These are phyloP conservation scores for Eulacestoma nigropectus DNA, from an alignment of 2,113 vertebrate genomes.

Conservation along the genomic window DNA sequence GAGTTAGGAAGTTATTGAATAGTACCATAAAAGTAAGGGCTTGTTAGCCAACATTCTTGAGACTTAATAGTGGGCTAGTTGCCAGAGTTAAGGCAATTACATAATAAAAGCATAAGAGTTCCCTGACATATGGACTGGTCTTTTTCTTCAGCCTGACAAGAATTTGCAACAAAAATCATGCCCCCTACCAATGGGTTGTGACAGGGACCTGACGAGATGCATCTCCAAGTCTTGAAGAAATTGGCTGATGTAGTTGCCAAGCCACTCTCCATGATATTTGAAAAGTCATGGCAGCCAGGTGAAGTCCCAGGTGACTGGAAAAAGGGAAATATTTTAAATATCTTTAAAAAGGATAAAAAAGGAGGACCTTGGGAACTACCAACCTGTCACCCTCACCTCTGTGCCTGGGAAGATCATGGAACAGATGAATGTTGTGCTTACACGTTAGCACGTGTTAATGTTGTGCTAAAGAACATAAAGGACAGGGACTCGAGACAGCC, in stretches of 20 bases:
- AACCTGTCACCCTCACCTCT: not conserved
- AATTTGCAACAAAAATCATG: not conserved
- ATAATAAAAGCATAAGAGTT: not conserved
- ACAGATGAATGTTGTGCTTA: not conserved
- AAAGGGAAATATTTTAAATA: not conserved
- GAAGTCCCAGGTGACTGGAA: not conserved
- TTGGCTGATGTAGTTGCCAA: not conserved
- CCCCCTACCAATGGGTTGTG: not conserved
- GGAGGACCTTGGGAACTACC: not conserved
- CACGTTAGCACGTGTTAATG: not conserved
- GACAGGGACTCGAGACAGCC: not conserved
- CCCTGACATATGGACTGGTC: not conserved
- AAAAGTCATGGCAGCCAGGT: not conserved
- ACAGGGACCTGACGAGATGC: not conserved
- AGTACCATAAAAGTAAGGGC: not conserved
- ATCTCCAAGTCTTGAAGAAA: not conserved
- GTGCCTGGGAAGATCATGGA: not conserved
- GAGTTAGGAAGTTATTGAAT: not conserved
- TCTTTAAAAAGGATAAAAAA: not conserved
- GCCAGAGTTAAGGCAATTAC: not conserved
- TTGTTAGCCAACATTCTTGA: not conserved
- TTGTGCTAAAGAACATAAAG: not conserved
- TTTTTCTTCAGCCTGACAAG: not conserved
- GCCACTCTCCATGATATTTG: not conserved
- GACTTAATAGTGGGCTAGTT: not conserved